A percentile compares a stretch with the other conserved stretches of the same genome.
Conservation (phyloP, 2,797 vertebrate species). For the Podargus strigoides region DNA sequence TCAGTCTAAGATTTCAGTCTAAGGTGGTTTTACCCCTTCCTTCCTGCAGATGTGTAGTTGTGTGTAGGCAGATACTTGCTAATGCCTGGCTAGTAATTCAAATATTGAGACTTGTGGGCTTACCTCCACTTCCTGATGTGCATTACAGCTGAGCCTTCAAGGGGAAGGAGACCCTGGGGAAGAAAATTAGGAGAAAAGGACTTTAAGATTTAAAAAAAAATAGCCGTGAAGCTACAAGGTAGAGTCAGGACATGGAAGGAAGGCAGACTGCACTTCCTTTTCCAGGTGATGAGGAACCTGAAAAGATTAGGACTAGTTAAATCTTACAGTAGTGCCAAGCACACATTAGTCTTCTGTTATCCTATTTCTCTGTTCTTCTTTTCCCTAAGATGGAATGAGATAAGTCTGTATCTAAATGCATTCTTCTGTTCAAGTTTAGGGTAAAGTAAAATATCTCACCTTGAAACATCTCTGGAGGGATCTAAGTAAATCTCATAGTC, state of each 20-base stretch:
- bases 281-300: not conserved
- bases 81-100: conserved; percentile 15
- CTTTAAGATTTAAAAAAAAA: not conserved
- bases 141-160: conserved; percentile 11
- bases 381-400: not conserved
- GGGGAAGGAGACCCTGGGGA: not conserved
- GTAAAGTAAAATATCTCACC: not conserved
- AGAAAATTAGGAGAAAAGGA: not conserved
- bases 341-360: not conserved
- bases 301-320: not conserved
- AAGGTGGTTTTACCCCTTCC: conserved; percentile 35
- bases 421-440: not conserved
- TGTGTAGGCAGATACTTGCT: conserved; percentile 24
- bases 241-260: not conserved
- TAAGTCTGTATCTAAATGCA: not conserved
- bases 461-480: not conserved
- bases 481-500: not conserved
- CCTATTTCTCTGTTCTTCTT: not conserved
- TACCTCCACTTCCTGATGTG: conserved; percentile 22
- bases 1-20: conserved; percentile 28
- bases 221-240: not conserved
- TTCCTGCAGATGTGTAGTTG: conserved; percentile 22
- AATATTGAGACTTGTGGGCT: conserved; percentile 10
- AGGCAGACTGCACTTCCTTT: not conserved
- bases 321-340: not conserved